phyloP scores from a whole-genome alignment of 2,113 vertebrate genomes.

The Grammatotria lemairii region DNA sequence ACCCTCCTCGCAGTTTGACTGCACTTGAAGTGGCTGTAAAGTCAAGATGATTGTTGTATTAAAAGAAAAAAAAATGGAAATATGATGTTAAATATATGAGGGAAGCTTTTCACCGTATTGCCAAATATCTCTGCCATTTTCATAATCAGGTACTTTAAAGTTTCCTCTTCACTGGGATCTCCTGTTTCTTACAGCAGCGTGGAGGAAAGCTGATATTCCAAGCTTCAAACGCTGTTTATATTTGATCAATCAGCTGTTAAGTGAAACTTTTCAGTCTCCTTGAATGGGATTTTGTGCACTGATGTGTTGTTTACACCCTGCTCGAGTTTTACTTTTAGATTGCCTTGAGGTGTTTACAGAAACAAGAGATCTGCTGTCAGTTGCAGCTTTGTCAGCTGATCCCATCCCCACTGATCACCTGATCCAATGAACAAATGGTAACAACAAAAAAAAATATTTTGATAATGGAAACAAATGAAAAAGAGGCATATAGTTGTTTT shows the following conservation, averaged over 20 bases:
- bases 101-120: not conserved
- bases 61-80: not conserved
- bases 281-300: not conserved
- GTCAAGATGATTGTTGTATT: not conserved
- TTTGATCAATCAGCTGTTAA: not conserved
- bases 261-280: not conserved
- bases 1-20: not conserved
- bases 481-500: not conserved
- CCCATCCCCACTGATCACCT: not conserved
- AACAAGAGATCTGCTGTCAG: not conserved
- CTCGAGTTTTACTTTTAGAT: not conserved
- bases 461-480: not conserved
- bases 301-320: constrained; percentile 4
- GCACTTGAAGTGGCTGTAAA: not conserved
- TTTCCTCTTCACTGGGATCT: not conserved
- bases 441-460: not conserved
- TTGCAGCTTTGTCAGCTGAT: not conserved
- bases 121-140: not conserved
- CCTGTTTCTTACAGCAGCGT: not conserved
- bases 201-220: not conserved
- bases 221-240: not conserved
- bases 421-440: not conserved
- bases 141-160: not conserved
- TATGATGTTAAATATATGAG: not conserved
- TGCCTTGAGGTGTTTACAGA: not conserved